These are phyloP conservation scores for Pterostichus niger DNA, from an alignment of 2,888 invertebrate genomes.

Conservation along the genomic window DNA sequence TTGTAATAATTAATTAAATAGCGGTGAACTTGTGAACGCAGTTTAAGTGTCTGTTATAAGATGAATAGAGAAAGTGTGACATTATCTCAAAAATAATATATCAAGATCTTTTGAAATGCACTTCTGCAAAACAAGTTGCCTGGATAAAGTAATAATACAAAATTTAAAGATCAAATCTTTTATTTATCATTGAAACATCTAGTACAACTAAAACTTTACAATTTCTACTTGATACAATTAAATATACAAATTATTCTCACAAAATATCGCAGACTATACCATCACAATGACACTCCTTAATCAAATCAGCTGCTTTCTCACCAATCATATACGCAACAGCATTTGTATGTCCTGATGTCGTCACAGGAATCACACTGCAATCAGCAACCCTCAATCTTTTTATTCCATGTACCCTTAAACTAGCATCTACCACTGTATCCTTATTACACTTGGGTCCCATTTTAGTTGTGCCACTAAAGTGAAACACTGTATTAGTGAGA, in stretches of 20 bases:
- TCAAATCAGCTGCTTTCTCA: slow-evolving; percentile 83
- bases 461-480: slow-evolving; percentile 84
- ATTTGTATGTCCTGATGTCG: slow-evolving; percentile 83
- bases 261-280: neutral
- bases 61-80: no score
- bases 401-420: slow-evolving; percentile 82
- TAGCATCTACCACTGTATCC: slow-evolving; percentile 82
- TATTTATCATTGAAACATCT: no score
- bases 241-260: neutral
- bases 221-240: no score
- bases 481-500: slow-evolving; percentile 82
- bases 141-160: no score
- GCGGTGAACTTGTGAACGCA: no score
- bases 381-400: slow-evolving; percentile 82
- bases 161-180: no score
- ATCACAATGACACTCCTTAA: slow-evolving; percentile 71
- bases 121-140: no score
- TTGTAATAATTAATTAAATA: no score
- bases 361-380: slow-evolving; percentile 83
- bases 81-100: no score
- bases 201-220: no score
- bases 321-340: slow-evolving; percentile 85
- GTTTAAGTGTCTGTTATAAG: no score
- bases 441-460: slow-evolving; percentile 82
- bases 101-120: no score